Conservation (phyloP, 2,888 invertebrate genomes). For the Andrena hattorfiana region DNA sequence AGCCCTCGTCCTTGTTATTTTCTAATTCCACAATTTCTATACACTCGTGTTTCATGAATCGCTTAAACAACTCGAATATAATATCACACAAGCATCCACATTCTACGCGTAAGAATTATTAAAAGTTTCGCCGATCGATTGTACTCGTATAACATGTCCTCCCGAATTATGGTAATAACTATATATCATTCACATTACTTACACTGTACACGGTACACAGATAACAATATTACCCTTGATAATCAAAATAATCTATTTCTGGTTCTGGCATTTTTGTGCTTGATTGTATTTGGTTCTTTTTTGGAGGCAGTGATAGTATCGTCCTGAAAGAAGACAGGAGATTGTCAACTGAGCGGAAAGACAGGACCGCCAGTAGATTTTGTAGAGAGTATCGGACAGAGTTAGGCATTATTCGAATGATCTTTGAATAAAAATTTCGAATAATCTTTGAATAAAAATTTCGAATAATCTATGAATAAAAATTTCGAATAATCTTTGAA, state of each 20-base stretch:
- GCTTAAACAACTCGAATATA: conserved; percentile 25
- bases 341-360: not conserved
- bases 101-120: conserved; percentile 32
- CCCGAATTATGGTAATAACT: conserved; percentile 13
- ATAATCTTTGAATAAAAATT: too few species aligned
- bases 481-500: too few species aligned
- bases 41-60: conserved; percentile 11
- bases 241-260: conserved; percentile 83
- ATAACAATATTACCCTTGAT: conserved; percentile 64
- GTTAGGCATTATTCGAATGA: too few species aligned
- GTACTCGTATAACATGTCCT: conserved; percentile 15
- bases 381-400: not conserved
- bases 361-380: not conserved
- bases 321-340: conserved; percentile 70
- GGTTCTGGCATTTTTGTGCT: conserved; percentile 76
- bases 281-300: conserved; percentile 74
- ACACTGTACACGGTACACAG: conserved; percentile 37
- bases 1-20: conserved; percentile 10
- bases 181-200: conserved; percentile 30
- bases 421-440: too few species aligned
- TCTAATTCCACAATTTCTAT: conserved; percentile 19
- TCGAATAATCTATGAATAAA: too few species aligned
- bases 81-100: not conserved
- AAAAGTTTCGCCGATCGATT: conserved; percentile 28
- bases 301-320: conserved; percentile 78